A percentile compares a stretch with the other conserved stretches of the same genome.
Conservation (phyloP, 2,888 invertebrate genomes). For the Anaspis maculata region DNA sequence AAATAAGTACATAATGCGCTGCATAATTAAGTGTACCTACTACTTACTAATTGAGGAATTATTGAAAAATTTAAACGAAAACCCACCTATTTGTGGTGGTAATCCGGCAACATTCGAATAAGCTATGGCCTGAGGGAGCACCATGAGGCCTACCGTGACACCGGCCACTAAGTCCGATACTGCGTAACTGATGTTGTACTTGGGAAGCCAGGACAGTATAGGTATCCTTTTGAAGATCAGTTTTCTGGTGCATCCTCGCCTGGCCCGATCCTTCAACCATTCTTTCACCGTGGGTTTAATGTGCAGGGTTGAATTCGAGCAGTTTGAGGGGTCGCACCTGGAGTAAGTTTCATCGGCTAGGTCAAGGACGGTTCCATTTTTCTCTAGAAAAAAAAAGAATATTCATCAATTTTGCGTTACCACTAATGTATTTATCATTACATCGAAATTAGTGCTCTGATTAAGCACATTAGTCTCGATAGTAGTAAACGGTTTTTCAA, state of each 20-base stretch:
- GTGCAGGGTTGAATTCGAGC: conserved; percentile 18
- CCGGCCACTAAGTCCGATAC: conserved; percentile 75
- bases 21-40: too few relatives aligned
- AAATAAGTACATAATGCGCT: too few relatives aligned
- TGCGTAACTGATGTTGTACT: conserved; percentile 56
- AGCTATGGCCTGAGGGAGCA: conserved; percentile 54
- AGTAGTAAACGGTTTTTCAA: too few relatives aligned
- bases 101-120: conserved; percentile 50
- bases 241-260: conserved; percentile 53
- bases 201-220: conserved; percentile 59
- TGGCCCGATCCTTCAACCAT: conserved; percentile 43
- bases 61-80: neutral
- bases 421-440: too few relatives aligned
- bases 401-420: too few relatives aligned
- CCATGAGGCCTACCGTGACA: conserved; percentile 59
- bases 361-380: conserved; percentile 19
- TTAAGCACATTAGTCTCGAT: too few relatives aligned
- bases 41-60: too few relatives aligned
- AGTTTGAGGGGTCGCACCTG: conserved; percentile 10
- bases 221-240: conserved; percentile 55
- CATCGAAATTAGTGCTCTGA: too few relatives aligned
- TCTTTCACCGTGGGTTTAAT: conserved; percentile 20
- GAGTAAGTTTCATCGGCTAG: conserved; percentile 29
- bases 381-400: too few relatives aligned
- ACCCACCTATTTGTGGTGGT: conserved; percentile 55